Evolutionary conservation across 2,888 invertebrate genomes (phyloP).

Genomic region (Agrochola lychnidis): DNA sequence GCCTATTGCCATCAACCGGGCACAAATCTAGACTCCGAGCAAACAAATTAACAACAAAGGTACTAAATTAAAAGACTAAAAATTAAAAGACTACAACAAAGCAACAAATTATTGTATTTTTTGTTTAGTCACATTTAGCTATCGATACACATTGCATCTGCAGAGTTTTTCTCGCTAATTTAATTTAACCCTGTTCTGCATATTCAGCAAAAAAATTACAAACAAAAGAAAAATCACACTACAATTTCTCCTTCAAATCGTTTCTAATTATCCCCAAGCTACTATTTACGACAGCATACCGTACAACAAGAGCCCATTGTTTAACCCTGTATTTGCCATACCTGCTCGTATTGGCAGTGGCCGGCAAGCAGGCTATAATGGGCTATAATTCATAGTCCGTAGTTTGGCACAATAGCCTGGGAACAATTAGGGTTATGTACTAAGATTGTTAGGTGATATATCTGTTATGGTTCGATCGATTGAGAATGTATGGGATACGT

Average conservation of each 20-base stretch:
- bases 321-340: slow-evolving; percentile 47
- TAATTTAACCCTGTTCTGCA: too few species aligned
- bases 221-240: neutral
- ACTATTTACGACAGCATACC: slow-evolving; percentile 34
- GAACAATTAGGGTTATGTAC: slow-evolving; percentile 58
- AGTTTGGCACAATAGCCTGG: slow-evolving; percentile 57
- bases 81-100: too few species aligned
- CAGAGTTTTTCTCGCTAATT: too few species aligned
- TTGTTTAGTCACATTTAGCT: too few species aligned
- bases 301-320: slow-evolving; percentile 36
- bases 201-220: neutral
- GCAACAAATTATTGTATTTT: too few species aligned
- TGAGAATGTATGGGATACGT: slow-evolving; percentile 30
- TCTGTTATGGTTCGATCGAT: slow-evolving; percentile 40
- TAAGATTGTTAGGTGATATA: slow-evolving; percentile 55
- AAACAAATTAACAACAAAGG: too few species aligned
- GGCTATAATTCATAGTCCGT: slow-evolving; percentile 51
- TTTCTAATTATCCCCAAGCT: slow-evolving; percentile 26
- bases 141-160: too few species aligned
- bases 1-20: too few species aligned
- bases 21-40: too few species aligned
- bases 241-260: neutral
- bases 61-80: too few species aligned
- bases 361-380: slow-evolving; percentile 54
- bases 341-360: slow-evolving; percentile 53